Evolutionary conservation across 64 coral and sea anemone genomes (phyloP), one percentile per base, ranked within the genome.

Genomic region (Acropora yongei): DNA sequence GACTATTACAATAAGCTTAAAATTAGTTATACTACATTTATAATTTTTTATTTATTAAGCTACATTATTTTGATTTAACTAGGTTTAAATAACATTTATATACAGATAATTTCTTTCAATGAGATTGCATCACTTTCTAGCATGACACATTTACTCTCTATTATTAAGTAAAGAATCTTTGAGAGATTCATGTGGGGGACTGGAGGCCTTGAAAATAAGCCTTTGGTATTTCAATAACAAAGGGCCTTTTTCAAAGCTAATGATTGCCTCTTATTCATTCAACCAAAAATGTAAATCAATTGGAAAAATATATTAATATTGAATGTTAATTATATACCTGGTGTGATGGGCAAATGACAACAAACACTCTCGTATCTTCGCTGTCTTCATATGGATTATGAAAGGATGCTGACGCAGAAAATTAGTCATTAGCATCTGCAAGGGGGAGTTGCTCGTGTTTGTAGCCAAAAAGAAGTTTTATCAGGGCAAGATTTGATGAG

Each of bases 191-290:
- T 9, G 10, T 16, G 19, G 67, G 67, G 67, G 67, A 71, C 67
- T 71, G 67, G 67, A 71, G 13, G 67, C 67, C 67, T 14, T 71
- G 67, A 71, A 71, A 71, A 18, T 71, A 71, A 71, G 19, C 67
- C 67, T 71, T 6, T 71, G 67, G 67, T 71, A 71, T 71, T 71
- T 71, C 67, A 71, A 71, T 71, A 0, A 71, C 67, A 71, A 4
- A 71, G 67, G 67, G 67, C 67, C 67, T 71, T 71, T 71, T 71
- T 13, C 67, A 71, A 71, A 71, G 17, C 67, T 71, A 71, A 71
- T 71, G 67, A 71, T 20, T 71, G 67, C 19, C 67, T 18, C 67
- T 71, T 71, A 71, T 71, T 71, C 67, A 71, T 71, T 71, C 67
- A 71, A 71, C 67, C 67, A 71, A 71, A 18, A 71, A 71, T 71